Evolutionary conservation across 2,888 invertebrate genomes (phyloP), one percentile per base, ranked within the genome.

Genomic region (Ecliptopera silaceata): DNA sequence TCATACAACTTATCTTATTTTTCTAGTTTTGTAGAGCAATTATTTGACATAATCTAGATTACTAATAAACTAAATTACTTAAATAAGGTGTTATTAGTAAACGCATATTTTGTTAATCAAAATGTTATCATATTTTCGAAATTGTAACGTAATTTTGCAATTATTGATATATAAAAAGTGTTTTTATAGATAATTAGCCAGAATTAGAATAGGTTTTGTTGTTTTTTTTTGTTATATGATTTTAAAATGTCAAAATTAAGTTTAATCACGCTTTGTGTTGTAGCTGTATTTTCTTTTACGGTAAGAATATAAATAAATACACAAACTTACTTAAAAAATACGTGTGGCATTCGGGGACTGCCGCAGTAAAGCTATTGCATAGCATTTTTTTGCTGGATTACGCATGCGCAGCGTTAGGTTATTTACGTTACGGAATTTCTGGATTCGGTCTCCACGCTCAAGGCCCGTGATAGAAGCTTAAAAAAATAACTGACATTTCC

Each of bases 131-230:
- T n/a, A n/a, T n/a, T 42, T 45, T 32, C 1, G 6, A 46, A 46
- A 42, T 48, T 56, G 52, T 53, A 56, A 52, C 26, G 51, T 15
- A 44, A 49, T 49, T 56, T 56, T 32, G 55, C 46, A 58, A 52
- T 18, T 22, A 18, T 22, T 51, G 45, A 52, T 52, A 50, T 61
- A 55, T 56, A 55, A 69, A 66, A 68, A 58, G 56, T 63, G 60
- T 66, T 55, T 50, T 12, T 56, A 53, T 18, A 42, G 38, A 32
- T 49, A 53, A 52, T 59, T 56, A 52, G 42, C 49, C 54, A 66
- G 48, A 64, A 13, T 36, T 15, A 26, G 26, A 31, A 43, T 49
- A 48, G 52, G 42, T 54, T 55, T 61, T 45, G 45, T 53, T 57
- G 55, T 32, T 32, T 36, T 48, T 17, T 32, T 60, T 31, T 54